Conservation (phyloP, 2,113 vertebrate genomes). For the Dipodomys ordii region DNA sequence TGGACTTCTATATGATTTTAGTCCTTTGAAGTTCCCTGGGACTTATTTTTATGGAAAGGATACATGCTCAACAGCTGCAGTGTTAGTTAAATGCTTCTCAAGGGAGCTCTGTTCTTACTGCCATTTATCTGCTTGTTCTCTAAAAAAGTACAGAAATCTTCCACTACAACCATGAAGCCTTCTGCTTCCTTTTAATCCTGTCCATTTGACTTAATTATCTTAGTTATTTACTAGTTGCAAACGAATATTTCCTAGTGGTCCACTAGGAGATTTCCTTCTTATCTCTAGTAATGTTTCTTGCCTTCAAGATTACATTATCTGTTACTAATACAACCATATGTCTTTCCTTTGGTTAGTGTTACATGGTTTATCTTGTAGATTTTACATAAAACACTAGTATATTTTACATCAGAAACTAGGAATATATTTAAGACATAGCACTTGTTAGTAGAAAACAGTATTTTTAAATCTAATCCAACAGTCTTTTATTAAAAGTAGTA, state of each 20-base stretch:
- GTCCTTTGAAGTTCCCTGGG: not conserved
- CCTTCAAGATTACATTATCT: not conserved
- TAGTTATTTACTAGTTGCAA: not conserved
- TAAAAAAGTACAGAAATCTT: not conserved
- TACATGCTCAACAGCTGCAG: not conserved
- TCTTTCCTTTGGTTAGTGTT: not conserved
- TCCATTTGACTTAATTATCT: not conserved
- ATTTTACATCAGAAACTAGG: not conserved
- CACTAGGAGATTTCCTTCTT: not conserved
- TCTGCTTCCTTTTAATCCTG: not conserved
- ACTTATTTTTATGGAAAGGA: not conserved
- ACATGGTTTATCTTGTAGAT: not conserved
- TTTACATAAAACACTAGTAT: not conserved
- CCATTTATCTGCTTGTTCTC: not conserved
- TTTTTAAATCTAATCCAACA: not conserved
- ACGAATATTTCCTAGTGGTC: not conserved
- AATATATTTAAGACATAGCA: not conserved
- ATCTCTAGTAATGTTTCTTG: not conserved
- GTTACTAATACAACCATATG: not conserved
- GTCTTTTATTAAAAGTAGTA: not conserved
- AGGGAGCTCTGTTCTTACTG: not conserved
- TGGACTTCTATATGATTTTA: not conserved
- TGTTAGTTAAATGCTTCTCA: not conserved
- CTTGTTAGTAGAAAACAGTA: not conserved
- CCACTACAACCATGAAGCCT: not conserved